These are phyloP conservation scores for Aphelenchoides fujianensis DNA, from an alignment of 1,140 invertebrate species.

Conservation along the genomic window DNA sequence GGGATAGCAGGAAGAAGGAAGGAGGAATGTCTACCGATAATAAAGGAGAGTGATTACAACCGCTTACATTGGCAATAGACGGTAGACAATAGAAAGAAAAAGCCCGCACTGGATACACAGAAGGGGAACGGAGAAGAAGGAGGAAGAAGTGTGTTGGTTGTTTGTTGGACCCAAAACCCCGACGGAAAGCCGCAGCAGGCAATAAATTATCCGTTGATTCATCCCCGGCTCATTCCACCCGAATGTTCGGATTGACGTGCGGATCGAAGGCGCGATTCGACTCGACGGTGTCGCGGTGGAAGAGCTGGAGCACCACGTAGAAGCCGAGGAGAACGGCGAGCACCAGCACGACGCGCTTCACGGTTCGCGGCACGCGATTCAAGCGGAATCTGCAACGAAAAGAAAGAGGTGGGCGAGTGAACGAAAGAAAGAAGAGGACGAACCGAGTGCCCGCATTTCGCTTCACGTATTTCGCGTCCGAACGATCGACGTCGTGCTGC, in stretches of 20 bases:
- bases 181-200: too few relatives aligned
- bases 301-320: slow-evolving; percentile 34
- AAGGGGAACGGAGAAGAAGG: too few relatives aligned
- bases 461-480: slow-evolving; percentile 26
- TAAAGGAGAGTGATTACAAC: too few relatives aligned
- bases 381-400: slow-evolving; percentile 30
- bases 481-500: slow-evolving; percentile 25
- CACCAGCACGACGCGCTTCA: slow-evolving; percentile 41
- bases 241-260: slow-evolving; percentile 60
- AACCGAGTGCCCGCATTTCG: slow-evolving; percentile 5
- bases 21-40: too few relatives aligned
- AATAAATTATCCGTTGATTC: slow-evolving; percentile 18
- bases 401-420: too few relatives aligned
- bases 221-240: slow-evolving; percentile 25
- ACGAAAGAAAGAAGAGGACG: background rate
- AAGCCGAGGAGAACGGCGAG: slow-evolving; percentile 32
- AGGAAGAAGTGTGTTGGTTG: too few relatives aligned
- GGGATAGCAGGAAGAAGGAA: too few relatives aligned
- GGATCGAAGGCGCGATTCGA: slow-evolving; percentile 51
- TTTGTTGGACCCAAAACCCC: too few relatives aligned
- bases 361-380: slow-evolving; percentile 29
- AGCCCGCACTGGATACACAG: too few relatives aligned
- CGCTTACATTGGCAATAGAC: too few relatives aligned
- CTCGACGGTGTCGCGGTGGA: slow-evolving; percentile 26
- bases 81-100: too few relatives aligned